phyloP scores from a whole-genome alignment of 2,113 vertebrate genomes.

The Burhinus oedicnemus region DNA sequence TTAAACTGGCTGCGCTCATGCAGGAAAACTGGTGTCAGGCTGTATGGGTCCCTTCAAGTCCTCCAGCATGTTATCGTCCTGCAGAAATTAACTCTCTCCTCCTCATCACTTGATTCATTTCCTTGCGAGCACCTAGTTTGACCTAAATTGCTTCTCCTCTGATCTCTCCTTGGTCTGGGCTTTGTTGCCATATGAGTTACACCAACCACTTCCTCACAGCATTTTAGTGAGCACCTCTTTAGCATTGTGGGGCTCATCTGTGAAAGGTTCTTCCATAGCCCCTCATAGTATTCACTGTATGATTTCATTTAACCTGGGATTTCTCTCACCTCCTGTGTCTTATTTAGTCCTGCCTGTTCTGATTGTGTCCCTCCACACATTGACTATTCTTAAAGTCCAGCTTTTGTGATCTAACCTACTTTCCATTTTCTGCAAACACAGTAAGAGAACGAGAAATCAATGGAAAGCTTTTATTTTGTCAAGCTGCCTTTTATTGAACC shows the following conservation, averaged over 20 bases:
- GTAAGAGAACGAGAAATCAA: background rate
- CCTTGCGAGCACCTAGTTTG: background rate
- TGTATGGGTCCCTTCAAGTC: fast-evolving
- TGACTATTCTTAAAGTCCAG: background rate
- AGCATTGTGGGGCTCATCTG: background rate
- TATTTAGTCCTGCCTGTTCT: background rate
- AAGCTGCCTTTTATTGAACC: background rate
- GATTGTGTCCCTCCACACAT: background rate
- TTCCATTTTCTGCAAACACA: background rate
- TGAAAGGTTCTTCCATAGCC: background rate
- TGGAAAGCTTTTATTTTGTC: background rate
- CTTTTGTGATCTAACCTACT: background rate
- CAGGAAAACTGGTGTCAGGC: background rate
- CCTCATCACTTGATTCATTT: background rate
- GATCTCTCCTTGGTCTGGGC: background rate
- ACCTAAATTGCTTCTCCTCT: background rate
- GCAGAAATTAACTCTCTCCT: background rate
- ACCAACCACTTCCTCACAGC: background rate
- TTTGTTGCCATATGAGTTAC: background rate
- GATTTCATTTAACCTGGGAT: background rate
- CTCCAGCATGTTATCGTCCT: background rate
- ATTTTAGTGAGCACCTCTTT: fast-evolving
- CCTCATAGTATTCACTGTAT: background rate
- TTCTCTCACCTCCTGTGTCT: background rate
- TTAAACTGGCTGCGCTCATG: background rate